Percentiles rank a stretch among this genome's conserved stretches.
Evolutionary conservation across 2,797 vertebrate genomes (phyloP).

Genomic region (Chrysocyon brachyurus): DNA sequence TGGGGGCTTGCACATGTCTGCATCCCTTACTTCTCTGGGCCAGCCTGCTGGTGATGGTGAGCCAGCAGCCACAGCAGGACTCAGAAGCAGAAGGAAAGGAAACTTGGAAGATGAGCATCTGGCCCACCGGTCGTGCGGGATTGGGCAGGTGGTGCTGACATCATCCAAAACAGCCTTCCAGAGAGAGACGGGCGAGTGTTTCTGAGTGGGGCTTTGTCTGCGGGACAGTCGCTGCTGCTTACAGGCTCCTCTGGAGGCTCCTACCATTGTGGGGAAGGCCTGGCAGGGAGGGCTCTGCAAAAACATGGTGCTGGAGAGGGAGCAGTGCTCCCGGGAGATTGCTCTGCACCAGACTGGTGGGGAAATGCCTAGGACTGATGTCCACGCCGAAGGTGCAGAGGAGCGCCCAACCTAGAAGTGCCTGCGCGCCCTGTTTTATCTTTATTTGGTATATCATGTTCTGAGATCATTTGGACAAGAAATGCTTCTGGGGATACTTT

Average conservation of each 20-base stretch:
- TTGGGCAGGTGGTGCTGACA: neutral
- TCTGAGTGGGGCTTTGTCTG: neutral
- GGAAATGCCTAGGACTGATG: neutral
- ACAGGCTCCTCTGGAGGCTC: neutral
- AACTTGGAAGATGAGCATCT: neutral
- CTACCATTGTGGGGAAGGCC: neutral
- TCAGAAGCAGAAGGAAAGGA: neutral
- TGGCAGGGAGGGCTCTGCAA: neutral
- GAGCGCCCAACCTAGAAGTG: neutral
- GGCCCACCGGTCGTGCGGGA: neutral
- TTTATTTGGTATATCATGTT: neutral
- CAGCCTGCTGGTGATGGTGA: neutral
- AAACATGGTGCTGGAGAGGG: neutral
- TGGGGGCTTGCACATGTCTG: no score
- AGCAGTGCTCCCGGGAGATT: neutral
- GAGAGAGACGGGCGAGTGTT: neutral
- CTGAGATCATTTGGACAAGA: neutral
- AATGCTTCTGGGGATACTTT: neutral
- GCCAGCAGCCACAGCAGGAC: neutral
- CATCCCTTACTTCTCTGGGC: neutral
- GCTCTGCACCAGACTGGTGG: neutral
- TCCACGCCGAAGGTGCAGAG: neutral
- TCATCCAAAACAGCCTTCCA: neutral
- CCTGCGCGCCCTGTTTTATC: no score
- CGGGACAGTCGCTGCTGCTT: neutral